Evolutionary conservation across 2,888 invertebrate genomes (phyloP).

Genomic region (Monoplex corrugatus): DNA sequence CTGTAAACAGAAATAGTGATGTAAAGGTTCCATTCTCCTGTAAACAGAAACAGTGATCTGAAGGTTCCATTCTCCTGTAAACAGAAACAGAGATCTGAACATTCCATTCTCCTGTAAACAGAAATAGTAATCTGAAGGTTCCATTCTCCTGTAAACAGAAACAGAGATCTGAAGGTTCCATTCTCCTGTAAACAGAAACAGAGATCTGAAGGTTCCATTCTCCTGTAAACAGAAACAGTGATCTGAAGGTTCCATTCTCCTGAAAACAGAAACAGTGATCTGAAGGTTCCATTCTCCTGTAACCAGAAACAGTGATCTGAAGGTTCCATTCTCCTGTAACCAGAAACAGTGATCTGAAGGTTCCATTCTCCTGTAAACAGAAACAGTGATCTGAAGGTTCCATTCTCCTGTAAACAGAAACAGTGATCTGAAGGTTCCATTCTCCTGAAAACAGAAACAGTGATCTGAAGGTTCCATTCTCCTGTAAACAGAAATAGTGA

Average conservation of each 20-base stretch:
- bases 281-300: constrained; percentile 94
- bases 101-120: constrained; percentile 90
- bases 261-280: constrained; percentile 87
- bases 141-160: constrained; percentile 89
- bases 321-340: constrained; percentile 92
- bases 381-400: constrained; percentile 93
- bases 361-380: constrained; percentile 91
- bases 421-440: constrained; percentile 94
- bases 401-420: constrained; percentile 89
- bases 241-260: constrained; percentile 96
- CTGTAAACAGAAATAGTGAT: constrained; percentile 85
- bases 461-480: constrained; percentile 95
- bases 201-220: constrained; percentile 96
- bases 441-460: constrained; percentile 89
- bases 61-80: constrained; percentile 92
- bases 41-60: constrained; percentile 87
- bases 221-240: constrained; percentile 87
- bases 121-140: constrained; percentile 95
- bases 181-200: constrained; percentile 88
- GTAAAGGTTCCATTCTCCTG: constrained; percentile 95
- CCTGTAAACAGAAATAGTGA: constrained; percentile 88
- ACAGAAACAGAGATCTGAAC: constrained; percentile 91
- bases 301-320: constrained; percentile 89
- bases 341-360: constrained; percentile 91
- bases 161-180: constrained; percentile 95